These are phyloP conservation scores for Maconellicoccus hirsutus DNA, from an alignment of 1,140 invertebrate species.

Conservation along the genomic window DNA sequence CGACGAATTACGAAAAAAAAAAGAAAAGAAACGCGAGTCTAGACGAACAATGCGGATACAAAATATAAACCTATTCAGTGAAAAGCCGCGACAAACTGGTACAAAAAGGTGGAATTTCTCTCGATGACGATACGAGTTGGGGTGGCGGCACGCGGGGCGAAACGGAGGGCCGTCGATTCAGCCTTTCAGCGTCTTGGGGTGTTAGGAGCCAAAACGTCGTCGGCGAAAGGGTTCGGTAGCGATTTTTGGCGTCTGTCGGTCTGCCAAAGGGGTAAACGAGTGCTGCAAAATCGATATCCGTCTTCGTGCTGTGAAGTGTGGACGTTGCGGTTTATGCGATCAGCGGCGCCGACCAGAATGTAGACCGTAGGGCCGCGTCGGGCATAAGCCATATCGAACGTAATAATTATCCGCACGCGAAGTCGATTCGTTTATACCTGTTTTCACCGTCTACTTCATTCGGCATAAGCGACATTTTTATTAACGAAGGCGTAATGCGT, in stretches of 20 bases:
- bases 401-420: background rate
- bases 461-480: too few species aligned
- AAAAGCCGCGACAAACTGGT: constrained; percentile 2
- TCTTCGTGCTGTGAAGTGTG: background rate
- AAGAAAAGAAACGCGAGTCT: background rate
- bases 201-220: background rate
- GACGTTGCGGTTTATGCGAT: background rate
- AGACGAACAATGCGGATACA: background rate
- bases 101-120: background rate
- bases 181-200: background rate
- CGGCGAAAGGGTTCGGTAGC: background rate
- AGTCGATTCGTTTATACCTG: background rate
- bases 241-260: constrained; percentile 16
- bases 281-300: constrained; percentile 9
- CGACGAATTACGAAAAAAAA: background rate
- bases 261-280: constrained; percentile 9
- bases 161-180: background rate
- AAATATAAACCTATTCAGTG: background rate
- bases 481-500: too few species aligned
- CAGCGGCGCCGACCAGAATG: background rate
- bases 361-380: too few species aligned
- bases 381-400: background rate
- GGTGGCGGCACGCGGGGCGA: background rate
- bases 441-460: background rate
- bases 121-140: background rate